phyloP scores from a whole-genome alignment of 2,888 invertebrate genomes.

The Nemoura dubitans region DNA sequence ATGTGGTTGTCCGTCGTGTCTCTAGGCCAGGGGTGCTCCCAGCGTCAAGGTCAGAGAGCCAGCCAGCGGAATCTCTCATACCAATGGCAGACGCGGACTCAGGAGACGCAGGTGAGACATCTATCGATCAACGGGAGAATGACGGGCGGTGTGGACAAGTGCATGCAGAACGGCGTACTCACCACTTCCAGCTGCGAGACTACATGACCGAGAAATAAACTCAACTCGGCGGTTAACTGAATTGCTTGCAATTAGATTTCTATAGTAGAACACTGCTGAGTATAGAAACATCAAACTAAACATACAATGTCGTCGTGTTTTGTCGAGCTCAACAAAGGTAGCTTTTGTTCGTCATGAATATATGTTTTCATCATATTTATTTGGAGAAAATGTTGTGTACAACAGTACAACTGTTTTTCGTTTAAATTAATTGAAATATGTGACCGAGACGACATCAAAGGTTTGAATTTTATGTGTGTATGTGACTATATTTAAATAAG shows the following conservation, averaged over 20 bases:
- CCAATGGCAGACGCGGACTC: background rate
- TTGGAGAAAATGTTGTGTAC: background rate
- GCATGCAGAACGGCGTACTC: background rate
- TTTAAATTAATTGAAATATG: no score
- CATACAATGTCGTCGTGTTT: no score
- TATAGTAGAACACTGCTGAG: background rate
- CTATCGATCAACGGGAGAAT: conserved; percentile 21
- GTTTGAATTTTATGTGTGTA: background rate
- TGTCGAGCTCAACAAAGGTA: no score
- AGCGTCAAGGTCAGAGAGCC: background rate
- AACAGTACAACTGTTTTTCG: no score
- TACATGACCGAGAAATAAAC: background rate
- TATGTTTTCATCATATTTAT: background rate
- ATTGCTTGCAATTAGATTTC: background rate
- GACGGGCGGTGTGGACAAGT: background rate
- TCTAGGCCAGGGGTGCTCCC: background rate
- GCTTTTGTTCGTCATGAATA: no score
- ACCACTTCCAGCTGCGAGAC: background rate
- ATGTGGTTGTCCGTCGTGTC: background rate
- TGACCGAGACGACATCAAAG: no score
- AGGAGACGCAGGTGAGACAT: conserved; percentile 9
- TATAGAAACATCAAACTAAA: background rate
- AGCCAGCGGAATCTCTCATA: background rate
- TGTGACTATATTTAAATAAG: conserved; percentile 8
- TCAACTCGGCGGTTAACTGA: background rate